A percentile compares a stretch with the other conserved stretches of the same genome.
phyloP scores from a whole-genome alignment of 2,797 vertebrate species.

The Sebastes aleutianus region DNA sequence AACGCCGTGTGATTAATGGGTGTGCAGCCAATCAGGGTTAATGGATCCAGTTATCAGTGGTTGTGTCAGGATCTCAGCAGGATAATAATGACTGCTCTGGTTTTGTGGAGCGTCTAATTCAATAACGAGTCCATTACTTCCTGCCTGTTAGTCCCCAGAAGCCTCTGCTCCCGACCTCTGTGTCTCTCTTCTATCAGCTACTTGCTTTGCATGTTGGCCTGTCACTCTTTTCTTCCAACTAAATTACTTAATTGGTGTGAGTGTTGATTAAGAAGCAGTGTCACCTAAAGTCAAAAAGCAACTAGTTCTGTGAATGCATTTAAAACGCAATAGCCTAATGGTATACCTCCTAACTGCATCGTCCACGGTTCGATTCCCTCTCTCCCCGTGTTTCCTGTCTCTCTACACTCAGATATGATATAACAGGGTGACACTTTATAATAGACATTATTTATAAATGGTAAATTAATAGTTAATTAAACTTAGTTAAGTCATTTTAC shows the following conservation, averaged over 20 bases:
- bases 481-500: no score
- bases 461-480: no score
- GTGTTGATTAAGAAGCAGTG: background rate
- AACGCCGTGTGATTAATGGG: conserved; percentile 21
- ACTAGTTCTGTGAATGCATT: background rate
- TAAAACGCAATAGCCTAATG: background rate
- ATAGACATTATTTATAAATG: no score
- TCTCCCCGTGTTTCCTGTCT: background rate
- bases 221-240: background rate
- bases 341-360: no score
- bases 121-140: conserved; percentile 75
- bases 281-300: background rate
- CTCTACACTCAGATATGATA: background rate
- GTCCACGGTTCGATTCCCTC: no score
- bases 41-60: conserved; percentile 57
- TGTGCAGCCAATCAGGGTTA: conserved; percentile 37
- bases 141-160: conserved; percentile 42
- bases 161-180: background rate
- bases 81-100: conserved; percentile 65
- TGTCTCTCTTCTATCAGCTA: background rate
- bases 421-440: no score
- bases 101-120: conserved; percentile 72
- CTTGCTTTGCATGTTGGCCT: background rate
- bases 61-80: conserved; percentile 56
- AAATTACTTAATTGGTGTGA: background rate